A percentile compares a stretch with the other conserved stretches of the same genome.
These are phyloP conservation scores for Coecobrya sp. DNA, from an alignment of 2,888 invertebrate genomes.

Conservation along the genomic window DNA sequence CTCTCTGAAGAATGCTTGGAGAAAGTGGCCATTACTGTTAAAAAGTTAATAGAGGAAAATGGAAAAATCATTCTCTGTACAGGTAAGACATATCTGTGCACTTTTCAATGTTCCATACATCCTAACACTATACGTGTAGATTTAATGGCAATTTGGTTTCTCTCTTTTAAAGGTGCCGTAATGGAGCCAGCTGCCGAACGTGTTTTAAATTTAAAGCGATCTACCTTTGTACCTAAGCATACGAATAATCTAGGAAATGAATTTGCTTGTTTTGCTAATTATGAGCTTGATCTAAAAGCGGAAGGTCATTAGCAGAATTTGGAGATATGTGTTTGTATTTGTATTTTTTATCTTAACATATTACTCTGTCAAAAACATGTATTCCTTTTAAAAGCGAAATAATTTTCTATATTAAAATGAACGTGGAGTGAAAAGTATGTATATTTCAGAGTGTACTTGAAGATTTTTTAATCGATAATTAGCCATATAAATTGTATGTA, in stretches of 20 bases:
- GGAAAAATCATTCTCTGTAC: constrained; percentile 95
- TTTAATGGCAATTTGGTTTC: neutral
- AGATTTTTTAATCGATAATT: too few species aligned
- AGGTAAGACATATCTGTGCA: constrained; percentile 88
- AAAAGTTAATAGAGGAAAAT: constrained; percentile 90
- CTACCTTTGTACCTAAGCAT: constrained; percentile 93
- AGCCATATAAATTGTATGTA: too few species aligned
- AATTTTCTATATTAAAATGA: too few species aligned
- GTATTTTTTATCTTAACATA: too few species aligned
- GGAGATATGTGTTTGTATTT: too few species aligned
- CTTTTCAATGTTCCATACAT: too few species aligned
- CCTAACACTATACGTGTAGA: too few species aligned
- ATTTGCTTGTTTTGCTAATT: constrained; percentile 97
- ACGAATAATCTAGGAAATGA: constrained; percentile 97
- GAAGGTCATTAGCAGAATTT: neutral
- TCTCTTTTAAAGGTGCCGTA: constrained; percentile 90
- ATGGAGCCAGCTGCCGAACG: constrained; percentile 92
- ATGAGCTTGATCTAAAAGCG: constrained; percentile 88
- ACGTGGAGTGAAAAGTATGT: too few species aligned
- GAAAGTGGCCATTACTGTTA: constrained; percentile 94
- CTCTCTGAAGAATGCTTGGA: constrained; percentile 96
- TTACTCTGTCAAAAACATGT: too few species aligned
- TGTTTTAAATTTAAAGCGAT: constrained; percentile 91
- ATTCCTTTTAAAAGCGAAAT: too few species aligned
- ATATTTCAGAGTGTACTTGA: too few species aligned